Conservation (phyloP, 2,888 invertebrate species). For the Sialis fuliginosa region DNA sequence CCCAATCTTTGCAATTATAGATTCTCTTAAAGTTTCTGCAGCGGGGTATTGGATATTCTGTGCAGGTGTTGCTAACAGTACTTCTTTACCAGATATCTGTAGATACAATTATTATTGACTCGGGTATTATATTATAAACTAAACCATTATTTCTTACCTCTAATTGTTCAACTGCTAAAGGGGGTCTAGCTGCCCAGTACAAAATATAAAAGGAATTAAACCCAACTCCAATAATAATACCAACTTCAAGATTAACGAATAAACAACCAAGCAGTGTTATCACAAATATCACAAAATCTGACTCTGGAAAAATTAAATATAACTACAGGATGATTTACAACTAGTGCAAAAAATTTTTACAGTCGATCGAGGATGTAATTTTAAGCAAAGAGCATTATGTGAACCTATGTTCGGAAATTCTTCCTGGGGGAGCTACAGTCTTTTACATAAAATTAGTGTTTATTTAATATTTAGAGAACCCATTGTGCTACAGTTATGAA, state of each 20-base stretch:
- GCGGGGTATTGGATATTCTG: slow-evolving; percentile 64
- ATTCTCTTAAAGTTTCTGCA: slow-evolving; percentile 49
- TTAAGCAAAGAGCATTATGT: too few species aligned
- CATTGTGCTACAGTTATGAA: too few species aligned
- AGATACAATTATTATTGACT: neutral
- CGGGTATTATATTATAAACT: neutral
- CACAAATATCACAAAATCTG: slow-evolving; percentile 37
- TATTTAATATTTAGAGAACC: too few species aligned
- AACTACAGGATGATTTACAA: too few species aligned
- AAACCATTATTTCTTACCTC: slow-evolving; percentile 3
- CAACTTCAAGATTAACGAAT: slow-evolving; percentile 41
- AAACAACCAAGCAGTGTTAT: slow-evolving; percentile 38
- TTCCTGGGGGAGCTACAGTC: too few species aligned
- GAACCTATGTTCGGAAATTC: too few species aligned
- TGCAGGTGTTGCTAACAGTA: slow-evolving; percentile 45
- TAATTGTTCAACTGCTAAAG: slow-evolving; percentile 12
- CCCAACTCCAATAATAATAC: slow-evolving; percentile 39
- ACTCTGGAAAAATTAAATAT: slow-evolving; percentile 29
- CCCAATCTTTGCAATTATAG: slow-evolving; percentile 18
- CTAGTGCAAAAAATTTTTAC: too few species aligned
- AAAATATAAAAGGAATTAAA: slow-evolving; percentile 31
- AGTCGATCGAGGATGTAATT: too few species aligned
- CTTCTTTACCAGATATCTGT: slow-evolving; percentile 22
- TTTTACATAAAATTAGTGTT: too few species aligned
- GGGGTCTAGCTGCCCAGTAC: slow-evolving; percentile 33